Conservation (phyloP, 2,113 vertebrate genomes). For the Chaetura pelagica region DNA sequence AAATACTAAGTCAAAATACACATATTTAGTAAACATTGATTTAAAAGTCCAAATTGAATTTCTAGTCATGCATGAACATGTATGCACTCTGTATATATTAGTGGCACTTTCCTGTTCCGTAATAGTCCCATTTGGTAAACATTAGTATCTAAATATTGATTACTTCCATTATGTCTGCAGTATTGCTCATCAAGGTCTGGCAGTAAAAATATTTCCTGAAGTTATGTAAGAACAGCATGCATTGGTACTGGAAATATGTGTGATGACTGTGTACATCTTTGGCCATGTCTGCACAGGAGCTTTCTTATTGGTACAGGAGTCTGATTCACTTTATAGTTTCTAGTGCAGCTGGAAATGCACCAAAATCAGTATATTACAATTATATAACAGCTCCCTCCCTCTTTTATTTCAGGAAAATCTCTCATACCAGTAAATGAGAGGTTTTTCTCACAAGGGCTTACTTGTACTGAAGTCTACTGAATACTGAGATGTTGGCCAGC, state of each 20-base stretch:
- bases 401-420: not conserved
- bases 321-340: not conserved
- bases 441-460: not conserved
- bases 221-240: not conserved
- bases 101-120: not conserved
- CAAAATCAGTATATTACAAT: not conserved
- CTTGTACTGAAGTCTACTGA: not conserved
- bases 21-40: not conserved
- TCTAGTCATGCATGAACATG: not conserved
- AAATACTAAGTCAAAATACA: not conserved
- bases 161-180: not conserved
- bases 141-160: not conserved
- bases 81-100: not conserved
- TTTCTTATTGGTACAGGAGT: not conserved
- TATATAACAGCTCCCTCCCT: not conserved
- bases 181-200: not conserved
- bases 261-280: not conserved
- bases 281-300: accelerated
- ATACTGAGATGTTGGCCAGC: not conserved
- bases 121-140: not conserved
- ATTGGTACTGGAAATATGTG: not conserved
- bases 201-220: not conserved
- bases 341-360: not conserved
- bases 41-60: not conserved
- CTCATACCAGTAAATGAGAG: not conserved